Conservation (phyloP, 2,888 invertebrate genomes). For the Adela reaumurella region DNA sequence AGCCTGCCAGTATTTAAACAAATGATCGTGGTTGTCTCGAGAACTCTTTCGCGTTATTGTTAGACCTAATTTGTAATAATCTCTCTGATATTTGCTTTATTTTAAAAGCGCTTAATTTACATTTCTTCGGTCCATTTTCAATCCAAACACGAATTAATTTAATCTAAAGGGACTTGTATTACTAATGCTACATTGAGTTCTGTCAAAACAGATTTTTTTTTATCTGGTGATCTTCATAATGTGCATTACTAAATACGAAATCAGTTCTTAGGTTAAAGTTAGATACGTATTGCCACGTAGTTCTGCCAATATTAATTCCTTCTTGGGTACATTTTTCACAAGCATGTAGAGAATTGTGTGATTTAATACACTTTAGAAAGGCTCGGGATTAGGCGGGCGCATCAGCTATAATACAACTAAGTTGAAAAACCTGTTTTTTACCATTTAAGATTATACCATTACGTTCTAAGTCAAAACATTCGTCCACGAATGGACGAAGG, state of each 20-base stretch:
- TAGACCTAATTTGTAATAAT: slow-evolving; percentile 1
- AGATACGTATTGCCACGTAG: slow-evolving; percentile 2
- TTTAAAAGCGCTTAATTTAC: slow-evolving; percentile 4
- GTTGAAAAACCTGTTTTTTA: slow-evolving; percentile 3
- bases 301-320: slow-evolving; percentile 5
- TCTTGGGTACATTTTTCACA: slow-evolving; percentile 9
- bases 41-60: slow-evolving; percentile 4
- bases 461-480: slow-evolving; percentile 4
- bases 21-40: slow-evolving; percentile 1
- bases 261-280: slow-evolving; percentile 6
- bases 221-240: slow-evolving; percentile 9
- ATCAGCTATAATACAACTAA: slow-evolving; percentile 5
- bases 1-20: slow-evolving; percentile 7
- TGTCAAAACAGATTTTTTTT: slow-evolving; percentile 8
- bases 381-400: slow-evolving; percentile 6
- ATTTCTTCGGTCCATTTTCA: slow-evolving; percentile 6
- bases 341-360: slow-evolving; percentile 8
- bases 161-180: slow-evolving; percentile 8
- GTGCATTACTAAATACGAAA: slow-evolving; percentile 5
- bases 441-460: slow-evolving; percentile 5
- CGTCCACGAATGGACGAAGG: slow-evolving; percentile 5
- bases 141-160: slow-evolving; percentile 4
- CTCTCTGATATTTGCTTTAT: slow-evolving; percentile 4
- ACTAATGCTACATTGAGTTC: slow-evolving; percentile 8
- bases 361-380: slow-evolving; percentile 9